These are phyloP conservation scores for Mycetomoellerius zeteki DNA, from an alignment of 1,140 invertebrate species.

Conservation along the genomic window DNA sequence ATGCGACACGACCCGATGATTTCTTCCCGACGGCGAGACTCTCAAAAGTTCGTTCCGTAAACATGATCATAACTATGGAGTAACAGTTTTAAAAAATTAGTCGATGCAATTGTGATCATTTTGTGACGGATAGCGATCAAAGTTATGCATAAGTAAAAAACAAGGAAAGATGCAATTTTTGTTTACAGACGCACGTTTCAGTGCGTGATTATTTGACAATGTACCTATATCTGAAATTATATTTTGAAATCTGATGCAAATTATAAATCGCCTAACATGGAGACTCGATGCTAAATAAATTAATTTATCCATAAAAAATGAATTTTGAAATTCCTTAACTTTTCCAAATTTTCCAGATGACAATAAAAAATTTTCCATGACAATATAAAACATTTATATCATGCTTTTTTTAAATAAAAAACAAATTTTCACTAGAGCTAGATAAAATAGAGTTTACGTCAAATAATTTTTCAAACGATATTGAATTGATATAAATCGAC, in stretches of 20 bases:
- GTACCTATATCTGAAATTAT: not conserved
- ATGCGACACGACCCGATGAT: constrained; percentile 34
- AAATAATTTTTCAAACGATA: not conserved
- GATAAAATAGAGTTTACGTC: not conserved
- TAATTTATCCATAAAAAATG: no score
- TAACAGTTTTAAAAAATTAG: constrained; percentile 16
- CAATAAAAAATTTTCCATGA: no score
- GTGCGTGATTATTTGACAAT: not conserved
- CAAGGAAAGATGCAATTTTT: not conserved
- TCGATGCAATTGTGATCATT: not conserved
- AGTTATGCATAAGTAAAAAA: not conserved
- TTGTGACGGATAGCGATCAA: not conserved
- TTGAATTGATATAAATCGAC: not conserved
- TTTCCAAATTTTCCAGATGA: no score
- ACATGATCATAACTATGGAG: constrained; percentile 1
- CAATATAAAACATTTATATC: not conserved
- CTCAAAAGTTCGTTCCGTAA: constrained; percentile 29
- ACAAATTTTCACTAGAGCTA: not conserved
- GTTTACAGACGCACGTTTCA: not conserved
- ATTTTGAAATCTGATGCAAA: no score
- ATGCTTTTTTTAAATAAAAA: no score
- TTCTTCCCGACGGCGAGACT: constrained; percentile 41
- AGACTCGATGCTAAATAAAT: no score
- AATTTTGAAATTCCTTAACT: no score
- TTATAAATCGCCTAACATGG: no score